Evolutionary conservation across 2,888 invertebrate genomes (phyloP).

Genomic region (Latrodectus hesperus): DNA sequence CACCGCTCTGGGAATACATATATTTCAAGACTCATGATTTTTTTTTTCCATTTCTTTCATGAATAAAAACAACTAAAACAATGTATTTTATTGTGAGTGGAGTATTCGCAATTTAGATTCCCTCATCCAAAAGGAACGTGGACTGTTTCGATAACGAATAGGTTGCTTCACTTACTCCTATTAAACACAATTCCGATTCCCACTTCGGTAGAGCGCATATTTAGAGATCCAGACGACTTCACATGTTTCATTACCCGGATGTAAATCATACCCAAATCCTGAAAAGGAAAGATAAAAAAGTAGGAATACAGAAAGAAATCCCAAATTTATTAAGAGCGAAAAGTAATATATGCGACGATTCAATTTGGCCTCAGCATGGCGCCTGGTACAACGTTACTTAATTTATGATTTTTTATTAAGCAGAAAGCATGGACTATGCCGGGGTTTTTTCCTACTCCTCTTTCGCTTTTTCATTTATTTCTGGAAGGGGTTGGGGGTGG

Average conservation of each 20-base stretch:
- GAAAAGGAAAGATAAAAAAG: conserved; percentile 9
- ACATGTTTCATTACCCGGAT: conserved; percentile 44
- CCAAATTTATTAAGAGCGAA: conserved; percentile 58
- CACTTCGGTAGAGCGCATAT: conserved; percentile 10
- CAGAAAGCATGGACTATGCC: conserved; percentile 43
- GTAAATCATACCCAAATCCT: conserved; percentile 36
- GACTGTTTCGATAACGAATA: conserved; percentile 21
- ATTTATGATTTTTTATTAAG: conserved; percentile 68
- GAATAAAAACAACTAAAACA: too few species aligned
- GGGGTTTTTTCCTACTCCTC: not conserved
- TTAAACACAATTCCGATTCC: conserved; percentile 48
- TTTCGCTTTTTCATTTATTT: conserved; percentile 38
- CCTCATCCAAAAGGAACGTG: too few species aligned
- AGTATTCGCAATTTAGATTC: too few species aligned
- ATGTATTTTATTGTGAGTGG: too few species aligned
- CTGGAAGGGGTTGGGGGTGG: conserved; percentile 14
- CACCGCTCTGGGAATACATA: too few species aligned
- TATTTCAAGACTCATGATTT: too few species aligned
- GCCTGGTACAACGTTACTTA: conserved; percentile 39
- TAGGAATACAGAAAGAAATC: conserved; percentile 37
- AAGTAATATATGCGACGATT: conserved; percentile 61
- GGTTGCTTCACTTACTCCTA: conserved; percentile 40
- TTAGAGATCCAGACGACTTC: not conserved
- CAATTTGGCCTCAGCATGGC: conserved; percentile 58
- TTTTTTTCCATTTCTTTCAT: too few species aligned